Evolutionary conservation across 2,113 vertebrate species (phyloP), one percentile per base, ranked within the genome.

Genomic region (Dermatemys mawii): DNA sequence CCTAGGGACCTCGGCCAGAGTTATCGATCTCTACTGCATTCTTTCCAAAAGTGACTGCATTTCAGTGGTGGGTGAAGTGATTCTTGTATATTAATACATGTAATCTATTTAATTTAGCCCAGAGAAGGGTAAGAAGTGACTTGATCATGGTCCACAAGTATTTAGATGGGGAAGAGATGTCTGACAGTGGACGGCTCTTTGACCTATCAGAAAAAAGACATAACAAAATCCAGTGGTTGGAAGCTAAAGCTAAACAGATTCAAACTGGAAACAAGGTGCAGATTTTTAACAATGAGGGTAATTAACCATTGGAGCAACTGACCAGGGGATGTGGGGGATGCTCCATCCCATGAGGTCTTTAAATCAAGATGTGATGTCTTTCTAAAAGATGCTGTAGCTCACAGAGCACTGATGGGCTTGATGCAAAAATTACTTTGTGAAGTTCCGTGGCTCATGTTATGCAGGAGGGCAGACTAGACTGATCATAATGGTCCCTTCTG

Each of bases 21-120:
- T 53, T 57, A 41, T 55, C 41, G 3, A 27, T 41, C 29, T 24
- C 41, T 46, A 46, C 26, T 27, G 73, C 38, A 46, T 76, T 46
- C 73, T 41, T 41, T 76, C 26, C 10, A 46, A 8, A 44, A 32
- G 46, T 35, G 10, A 50, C 78, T 50, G 48, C 46, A 14, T 50
- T 70, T 50, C 2, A 0, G 8, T 50, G 81, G 19, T 26, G 50
- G n/a, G 46, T 3, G 76, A 13, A 63, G 44, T 0, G 0, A 11
- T 38, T 19, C 53, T 12, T 14, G 14, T 44, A 27, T 27, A 44
- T 27, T n/a, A 41, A 29, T 46, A 75, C 5, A 26, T 11, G 5
- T 24, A 27, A 11, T 44, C 73, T 75, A 14, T 46, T 12, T 44
- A 44, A 24, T 27, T 75, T 75, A 46, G 27, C 11, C 24, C 44